Conservation (phyloP, 2,888 invertebrate genomes). For the Silvanus unidentatus region DNA sequence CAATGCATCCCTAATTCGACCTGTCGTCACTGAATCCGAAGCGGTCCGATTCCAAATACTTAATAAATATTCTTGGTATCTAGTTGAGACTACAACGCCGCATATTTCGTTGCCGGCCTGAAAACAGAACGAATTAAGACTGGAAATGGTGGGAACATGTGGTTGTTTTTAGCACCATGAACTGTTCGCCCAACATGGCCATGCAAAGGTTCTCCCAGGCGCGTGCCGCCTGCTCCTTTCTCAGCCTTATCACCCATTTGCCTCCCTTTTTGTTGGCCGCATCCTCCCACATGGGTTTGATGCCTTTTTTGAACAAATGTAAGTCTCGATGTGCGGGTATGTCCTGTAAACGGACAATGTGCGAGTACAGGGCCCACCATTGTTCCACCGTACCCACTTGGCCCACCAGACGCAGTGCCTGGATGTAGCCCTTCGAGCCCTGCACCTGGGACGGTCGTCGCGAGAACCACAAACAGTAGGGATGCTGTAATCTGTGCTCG, state of each 20-base stretch:
- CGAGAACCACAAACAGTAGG: slow-evolving; percentile 82
- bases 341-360: slow-evolving; percentile 83
- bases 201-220: slow-evolving; percentile 99
- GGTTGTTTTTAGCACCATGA: slow-evolving; percentile 60
- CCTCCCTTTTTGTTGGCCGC: slow-evolving; percentile 93
- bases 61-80: slow-evolving; percentile 93
- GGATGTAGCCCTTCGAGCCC: slow-evolving; percentile 53
- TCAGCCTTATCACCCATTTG: slow-evolving; percentile 91
- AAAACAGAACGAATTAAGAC: slow-evolving; percentile 10
- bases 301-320: slow-evolving; percentile 96
- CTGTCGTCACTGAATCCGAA: slow-evolving; percentile 79
- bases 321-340: slow-evolving; percentile 88
- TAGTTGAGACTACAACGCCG: slow-evolving; percentile 92
- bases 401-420: slow-evolving; percentile 83
- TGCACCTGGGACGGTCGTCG: slow-evolving; percentile 44
- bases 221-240: slow-evolving; percentile 89
- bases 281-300: slow-evolving; percentile 99
- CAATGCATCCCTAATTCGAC: slow-evolving; percentile 89
- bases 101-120: slow-evolving; percentile 91
- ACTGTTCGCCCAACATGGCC: slow-evolving; percentile 98
- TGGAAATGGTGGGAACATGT: background rate
- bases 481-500: slow-evolving; percentile 89
- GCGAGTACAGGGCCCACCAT: slow-evolving; percentile 95
- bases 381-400: slow-evolving; percentile 91
- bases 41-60: slow-evolving; percentile 97